Percentiles rank a stretch among this genome's conserved stretches.
Evolutionary conservation across 2,888 invertebrate genomes (phyloP).

Genomic region (Drosophila yooni): DNA sequence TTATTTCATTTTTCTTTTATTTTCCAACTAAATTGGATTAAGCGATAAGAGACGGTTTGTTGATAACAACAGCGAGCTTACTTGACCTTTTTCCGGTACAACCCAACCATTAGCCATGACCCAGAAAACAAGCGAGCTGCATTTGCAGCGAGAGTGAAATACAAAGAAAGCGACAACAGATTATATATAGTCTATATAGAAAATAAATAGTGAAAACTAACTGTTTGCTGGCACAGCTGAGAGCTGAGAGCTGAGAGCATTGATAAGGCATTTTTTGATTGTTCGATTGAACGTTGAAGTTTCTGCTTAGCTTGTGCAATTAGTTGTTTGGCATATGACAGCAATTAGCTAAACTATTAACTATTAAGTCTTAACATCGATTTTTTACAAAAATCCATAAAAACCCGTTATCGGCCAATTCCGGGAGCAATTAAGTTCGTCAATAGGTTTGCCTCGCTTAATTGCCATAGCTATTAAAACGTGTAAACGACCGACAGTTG

Average conservation of each 20-base stretch:
- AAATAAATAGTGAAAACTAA: neutral
- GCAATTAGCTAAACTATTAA: neutral
- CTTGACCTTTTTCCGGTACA: neutral
- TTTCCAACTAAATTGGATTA: constrained; percentile 25
- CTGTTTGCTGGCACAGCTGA: constrained; percentile 1
- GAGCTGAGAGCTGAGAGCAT: neutral
- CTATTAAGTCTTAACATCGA: constrained; percentile 5
- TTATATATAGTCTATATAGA: neutral
- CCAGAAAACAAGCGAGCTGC: constrained; percentile 6
- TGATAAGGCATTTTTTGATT: constrained; percentile 17
- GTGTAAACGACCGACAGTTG: constrained; percentile 5
- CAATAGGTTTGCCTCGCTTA: constrained; percentile 7
- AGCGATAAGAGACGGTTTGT: constrained; percentile 19
- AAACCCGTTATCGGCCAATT: constrained; percentile 13
- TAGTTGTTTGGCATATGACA: constrained; percentile 5
- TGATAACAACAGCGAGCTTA: constrained; percentile 20
- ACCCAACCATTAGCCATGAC: constrained; percentile 24
- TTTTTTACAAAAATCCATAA: constrained; percentile 30
- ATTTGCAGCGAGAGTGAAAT: neutral
- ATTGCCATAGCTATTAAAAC: constrained; percentile 35
- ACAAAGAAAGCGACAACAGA: neutral
- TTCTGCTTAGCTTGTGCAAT: neutral
- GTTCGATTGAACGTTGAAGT: constrained; percentile 5
- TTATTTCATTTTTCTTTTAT: neutral
- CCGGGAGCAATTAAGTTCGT: constrained; percentile 24